phyloP scores from a whole-genome alignment of 2,113 vertebrate genomes.

The Chionomys nivalis region DNA sequence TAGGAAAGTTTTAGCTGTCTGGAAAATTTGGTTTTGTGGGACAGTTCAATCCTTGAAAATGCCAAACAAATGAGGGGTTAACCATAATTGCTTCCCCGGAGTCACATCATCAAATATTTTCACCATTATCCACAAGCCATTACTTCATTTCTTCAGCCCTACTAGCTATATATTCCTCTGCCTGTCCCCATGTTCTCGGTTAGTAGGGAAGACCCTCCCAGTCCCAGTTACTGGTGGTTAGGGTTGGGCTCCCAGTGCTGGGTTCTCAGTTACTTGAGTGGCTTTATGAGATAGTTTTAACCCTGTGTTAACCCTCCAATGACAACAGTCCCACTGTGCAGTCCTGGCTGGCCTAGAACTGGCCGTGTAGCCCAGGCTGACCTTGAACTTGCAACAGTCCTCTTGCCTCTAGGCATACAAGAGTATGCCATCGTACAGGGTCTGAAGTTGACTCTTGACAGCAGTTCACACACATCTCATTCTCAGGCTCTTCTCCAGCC shows the following conservation, averaged over 20 bases:
- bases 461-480: background rate
- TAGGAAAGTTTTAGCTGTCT: slow-evolving; percentile 78
- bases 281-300: background rate
- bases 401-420: background rate
- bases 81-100: slow-evolving; percentile 76
- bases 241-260: background rate
- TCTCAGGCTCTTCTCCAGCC: background rate
- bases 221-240: background rate
- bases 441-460: background rate
- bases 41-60: slow-evolving; percentile 70
- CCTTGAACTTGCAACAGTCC: background rate
- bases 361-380: background rate
- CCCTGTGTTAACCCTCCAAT: background rate
- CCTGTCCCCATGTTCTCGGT: too few species aligned
- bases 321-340: background rate
- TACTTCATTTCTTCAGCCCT: slow-evolving; percentile 48
- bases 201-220: background rate
- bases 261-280: background rate
- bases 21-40: slow-evolving; percentile 78
- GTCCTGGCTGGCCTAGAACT: background rate
- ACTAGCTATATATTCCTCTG: background rate
- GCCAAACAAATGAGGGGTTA: slow-evolving; percentile 81
- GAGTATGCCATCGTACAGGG: background rate
- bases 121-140: slow-evolving; percentile 69
- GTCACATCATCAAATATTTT: slow-evolving; percentile 77